These are phyloP conservation scores for Chrysina gloriosa DNA, from an alignment of 2,888 invertebrate species.

Conservation along the genomic window DNA sequence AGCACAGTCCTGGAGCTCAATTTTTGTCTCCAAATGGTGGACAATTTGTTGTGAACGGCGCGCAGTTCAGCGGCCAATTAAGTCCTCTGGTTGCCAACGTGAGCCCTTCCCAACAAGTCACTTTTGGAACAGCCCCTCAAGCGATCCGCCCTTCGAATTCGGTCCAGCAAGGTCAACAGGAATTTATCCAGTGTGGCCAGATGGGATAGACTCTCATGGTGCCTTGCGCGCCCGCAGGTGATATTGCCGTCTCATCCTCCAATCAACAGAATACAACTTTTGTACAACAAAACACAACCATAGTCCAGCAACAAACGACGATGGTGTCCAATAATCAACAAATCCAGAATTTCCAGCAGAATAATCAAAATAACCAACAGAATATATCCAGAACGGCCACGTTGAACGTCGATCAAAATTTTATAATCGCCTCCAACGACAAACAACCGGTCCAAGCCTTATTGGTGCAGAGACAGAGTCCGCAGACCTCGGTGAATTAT, in stretches of 20 bases:
- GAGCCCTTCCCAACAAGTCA: conserved; percentile 76
- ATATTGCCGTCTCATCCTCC: conserved; percentile 69
- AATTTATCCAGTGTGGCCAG: conserved; percentile 77
- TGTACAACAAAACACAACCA: conserved; percentile 87
- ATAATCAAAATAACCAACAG: conserved; percentile 54
- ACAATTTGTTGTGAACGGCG: conserved; percentile 81
- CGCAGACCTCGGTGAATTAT: conserved; percentile 56
- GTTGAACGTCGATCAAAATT: conserved; percentile 72
- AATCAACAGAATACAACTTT: conserved; percentile 77
- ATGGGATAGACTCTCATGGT: conserved; percentile 80
- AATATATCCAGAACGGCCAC: conserved; percentile 59
- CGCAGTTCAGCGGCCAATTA: conserved; percentile 79
- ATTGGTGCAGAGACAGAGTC: conserved; percentile 55
- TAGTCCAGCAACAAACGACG: conserved; percentile 84
- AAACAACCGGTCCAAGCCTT: conserved; percentile 58
- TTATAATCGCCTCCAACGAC: conserved; percentile 65
- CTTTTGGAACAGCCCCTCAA: conserved; percentile 70
- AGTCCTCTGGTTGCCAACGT: conserved; percentile 83
- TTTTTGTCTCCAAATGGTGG: conserved; percentile 79
- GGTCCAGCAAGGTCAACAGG: conserved; percentile 71
- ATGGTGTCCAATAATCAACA: conserved; percentile 78
- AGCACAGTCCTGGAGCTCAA: conserved; percentile 76
- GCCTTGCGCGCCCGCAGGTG: conserved; percentile 71
- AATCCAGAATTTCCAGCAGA: conserved; percentile 64
- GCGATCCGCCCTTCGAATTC: conserved; percentile 63